These are phyloP conservation scores for Petrophora chlorosata DNA, from an alignment of 2,888 invertebrate species.

Conservation along the genomic window DNA sequence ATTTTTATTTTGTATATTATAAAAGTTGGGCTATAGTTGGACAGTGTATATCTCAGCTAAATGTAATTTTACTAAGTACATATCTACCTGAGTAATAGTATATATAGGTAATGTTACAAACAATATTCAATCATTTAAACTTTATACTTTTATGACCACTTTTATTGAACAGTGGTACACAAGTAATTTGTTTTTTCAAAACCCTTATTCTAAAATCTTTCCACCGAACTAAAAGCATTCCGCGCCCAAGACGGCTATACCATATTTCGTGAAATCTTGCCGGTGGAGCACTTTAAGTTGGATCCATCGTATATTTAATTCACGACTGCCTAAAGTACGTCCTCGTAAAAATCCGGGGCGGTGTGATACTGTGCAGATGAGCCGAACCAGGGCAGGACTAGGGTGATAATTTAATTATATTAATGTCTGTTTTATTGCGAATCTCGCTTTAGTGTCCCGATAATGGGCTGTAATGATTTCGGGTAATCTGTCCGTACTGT, in stretches of 20 bases:
- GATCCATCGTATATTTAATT: slow-evolving; percentile 80
- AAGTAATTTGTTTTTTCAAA: too few species aligned
- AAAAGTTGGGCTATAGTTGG: too few species aligned
- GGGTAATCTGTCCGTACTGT: slow-evolving; percentile 51
- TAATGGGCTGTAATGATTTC: slow-evolving; percentile 76
- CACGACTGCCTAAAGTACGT: slow-evolving; percentile 75
- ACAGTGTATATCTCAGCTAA: too few species aligned
- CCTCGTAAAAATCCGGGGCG: slow-evolving; percentile 78
- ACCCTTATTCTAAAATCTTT: slow-evolving; percentile 16
- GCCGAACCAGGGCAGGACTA: slow-evolving; percentile 72
- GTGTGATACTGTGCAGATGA: slow-evolving; percentile 82
- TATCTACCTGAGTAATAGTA: too few species aligned
- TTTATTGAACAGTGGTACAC: too few species aligned
- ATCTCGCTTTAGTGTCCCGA: slow-evolving; percentile 73
- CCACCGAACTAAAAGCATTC: slow-evolving; percentile 8
- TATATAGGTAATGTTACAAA: too few species aligned
- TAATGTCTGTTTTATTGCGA: slow-evolving; percentile 79
- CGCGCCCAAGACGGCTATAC: slow-evolving; percentile 38
- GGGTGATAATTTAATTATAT: slow-evolving; percentile 74
- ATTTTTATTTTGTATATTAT: too few species aligned
- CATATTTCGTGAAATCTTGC: slow-evolving; percentile 80
- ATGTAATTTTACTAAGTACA: too few species aligned
- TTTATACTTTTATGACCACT: too few species aligned
- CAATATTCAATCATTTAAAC: too few species aligned
- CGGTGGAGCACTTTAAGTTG: slow-evolving; percentile 77